Base-by-base conservation (phyloP, 1,140 invertebrate genomes). In the Ectropis grisescens region DNA sequence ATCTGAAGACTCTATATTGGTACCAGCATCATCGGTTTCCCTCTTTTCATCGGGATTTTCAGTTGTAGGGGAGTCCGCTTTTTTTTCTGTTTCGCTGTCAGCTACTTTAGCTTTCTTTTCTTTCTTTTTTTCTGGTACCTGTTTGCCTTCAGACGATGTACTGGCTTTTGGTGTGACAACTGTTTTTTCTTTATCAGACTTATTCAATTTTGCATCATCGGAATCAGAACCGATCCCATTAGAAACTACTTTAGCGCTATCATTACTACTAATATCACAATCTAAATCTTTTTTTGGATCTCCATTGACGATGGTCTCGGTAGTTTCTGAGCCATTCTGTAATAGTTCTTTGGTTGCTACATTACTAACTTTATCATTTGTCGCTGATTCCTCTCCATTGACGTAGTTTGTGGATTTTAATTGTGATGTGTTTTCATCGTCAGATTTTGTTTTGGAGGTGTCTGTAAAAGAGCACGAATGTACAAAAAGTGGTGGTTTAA, bases 201-300 rank as follows among this genome's bases (percentile, higher is more conserved):
- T 71, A 57, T 29, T 72, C 23, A 55, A 68, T 59, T 78, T 70
- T 15, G 55, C 51, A 30, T 76, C 67, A 42, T 74, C 62, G 46
- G 61, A 62, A 66, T 79, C 69, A 65, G 60, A 75, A 47, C 56
- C 65, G 53, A 70, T 53, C 52, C 76, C 76, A 61, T 81, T 81
- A 68, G 66, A 58, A 65, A 76, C 68, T 79, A 81, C 32, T 66
- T 75, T 75, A 66, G 47, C 45, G 49, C 59, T 71, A 70, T 65
- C 57, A 26, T 19, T 19, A 76, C 60, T 79, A 67, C 71, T 79
- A 81, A 75, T 81, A 81, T 79, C 72, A 81, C 76, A 81, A 61
- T 74, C 62, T 57, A 59, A 57, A 57, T 65, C 47, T 47, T 64
- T 68, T 65, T 70, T 74, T 53, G 55, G 47, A 32, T 72, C 64